A percentile compares a stretch with the other conserved stretches of the same genome.
Evolutionary conservation across 64 coral and sea anemone species (phyloP).

Genomic region (Orbicella faveolata): DNA sequence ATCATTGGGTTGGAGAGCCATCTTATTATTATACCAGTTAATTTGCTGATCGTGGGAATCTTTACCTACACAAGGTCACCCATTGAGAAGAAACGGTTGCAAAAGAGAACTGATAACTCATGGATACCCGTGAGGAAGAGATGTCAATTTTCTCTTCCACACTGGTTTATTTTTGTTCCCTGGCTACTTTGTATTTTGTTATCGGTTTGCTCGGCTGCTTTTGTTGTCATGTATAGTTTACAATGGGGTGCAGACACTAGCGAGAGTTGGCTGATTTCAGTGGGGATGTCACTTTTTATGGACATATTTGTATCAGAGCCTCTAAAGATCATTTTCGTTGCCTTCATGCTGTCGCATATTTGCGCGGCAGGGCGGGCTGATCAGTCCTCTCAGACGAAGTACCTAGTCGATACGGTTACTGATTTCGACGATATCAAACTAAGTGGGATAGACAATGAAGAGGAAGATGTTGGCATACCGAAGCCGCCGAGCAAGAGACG

Average conservation of each 20-base stretch:
- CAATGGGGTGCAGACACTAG: slow-evolving; percentile 36
- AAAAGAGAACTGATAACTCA: neutral
- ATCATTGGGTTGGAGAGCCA: slow-evolving; percentile 43
- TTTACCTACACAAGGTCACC: slow-evolving; percentile 9
- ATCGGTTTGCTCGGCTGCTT: neutral
- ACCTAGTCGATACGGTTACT: neutral
- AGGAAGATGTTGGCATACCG: slow-evolving; percentile 18
- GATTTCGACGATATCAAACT: neutral
- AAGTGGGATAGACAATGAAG: neutral
- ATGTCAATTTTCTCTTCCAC: neutral
- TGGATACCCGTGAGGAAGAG: neutral
- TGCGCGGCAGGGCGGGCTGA: neutral
- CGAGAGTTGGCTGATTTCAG: slow-evolving; percentile 45
- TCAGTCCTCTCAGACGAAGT: neutral
- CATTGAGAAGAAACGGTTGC: neutral
- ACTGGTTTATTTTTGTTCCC: slow-evolving; percentile 13
- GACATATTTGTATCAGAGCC: slow-evolving; percentile 56
- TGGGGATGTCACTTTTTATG: slow-evolving; percentile 26
- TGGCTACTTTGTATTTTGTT: slow-evolving; percentile 42
- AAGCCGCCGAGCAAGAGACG: slow-evolving; percentile 31
- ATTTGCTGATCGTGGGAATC: slow-evolving; percentile 42
- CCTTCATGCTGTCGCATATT: slow-evolving; percentile 26
- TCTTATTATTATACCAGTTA: slow-evolving; percentile 23
- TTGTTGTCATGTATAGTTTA: slow-evolving; percentile 51
- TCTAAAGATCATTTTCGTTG: neutral